phyloP scores from a whole-genome alignment of 2,797 vertebrate genomes.

The Lepidocolaptes lacrymiger region DNA sequence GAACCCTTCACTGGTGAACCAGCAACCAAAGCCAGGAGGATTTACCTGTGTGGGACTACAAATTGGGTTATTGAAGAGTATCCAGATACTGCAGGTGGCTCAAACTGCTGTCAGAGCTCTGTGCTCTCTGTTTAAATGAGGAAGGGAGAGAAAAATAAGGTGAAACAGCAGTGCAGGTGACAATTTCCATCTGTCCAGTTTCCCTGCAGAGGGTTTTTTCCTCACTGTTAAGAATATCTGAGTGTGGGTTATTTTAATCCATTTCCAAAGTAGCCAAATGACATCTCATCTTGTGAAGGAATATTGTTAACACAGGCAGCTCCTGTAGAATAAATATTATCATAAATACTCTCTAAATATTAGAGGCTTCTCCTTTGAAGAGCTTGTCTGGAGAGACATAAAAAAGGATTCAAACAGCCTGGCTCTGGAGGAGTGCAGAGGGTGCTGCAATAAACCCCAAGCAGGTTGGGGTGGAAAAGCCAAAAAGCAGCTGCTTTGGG shows the following conservation, averaged over 20 bases:
- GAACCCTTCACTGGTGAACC: background rate
- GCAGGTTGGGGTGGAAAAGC: background rate
- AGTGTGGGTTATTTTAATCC: background rate
- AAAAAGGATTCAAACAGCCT: background rate
- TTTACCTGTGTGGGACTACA: background rate
- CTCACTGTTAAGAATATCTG: background rate
- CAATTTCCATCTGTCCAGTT: background rate
- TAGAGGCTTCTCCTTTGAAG: conserved; percentile 4
- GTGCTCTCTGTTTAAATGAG: background rate
- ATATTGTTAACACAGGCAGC: conserved; percentile 16
- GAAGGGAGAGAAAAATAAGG: background rate
- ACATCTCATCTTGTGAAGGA: background rate
- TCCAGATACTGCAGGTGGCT: background rate
- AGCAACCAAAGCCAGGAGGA: background rate
- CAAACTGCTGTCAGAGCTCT: background rate
- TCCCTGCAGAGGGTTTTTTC: background rate
- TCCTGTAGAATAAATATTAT: conserved; percentile 36
- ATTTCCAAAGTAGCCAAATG: conserved; percentile 18
- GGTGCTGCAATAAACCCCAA: background rate
- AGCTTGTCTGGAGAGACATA: background rate
- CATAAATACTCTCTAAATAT: conserved; percentile 12
- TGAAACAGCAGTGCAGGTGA: background rate
- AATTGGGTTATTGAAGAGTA: background rate
- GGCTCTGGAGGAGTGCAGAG: background rate
- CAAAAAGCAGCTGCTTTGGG: background rate